phyloP scores from a whole-genome alignment of 2,113 vertebrate genomes.

The Paraplagusia blochii region DNA sequence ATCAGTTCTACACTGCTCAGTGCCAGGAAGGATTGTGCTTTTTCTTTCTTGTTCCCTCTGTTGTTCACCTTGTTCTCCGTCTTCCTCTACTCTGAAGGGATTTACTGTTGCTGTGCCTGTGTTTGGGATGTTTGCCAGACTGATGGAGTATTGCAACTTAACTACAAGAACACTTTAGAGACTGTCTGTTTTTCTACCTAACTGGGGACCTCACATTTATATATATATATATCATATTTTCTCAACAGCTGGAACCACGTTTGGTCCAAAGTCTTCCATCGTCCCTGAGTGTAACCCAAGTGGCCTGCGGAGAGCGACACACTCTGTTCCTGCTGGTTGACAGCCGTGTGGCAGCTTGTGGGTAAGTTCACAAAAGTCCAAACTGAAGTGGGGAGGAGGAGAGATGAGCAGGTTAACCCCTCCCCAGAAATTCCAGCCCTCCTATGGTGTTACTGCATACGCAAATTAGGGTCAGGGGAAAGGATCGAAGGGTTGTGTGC shows the following conservation, averaged over 20 bases:
- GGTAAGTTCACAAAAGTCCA: slow-evolving; percentile 81
- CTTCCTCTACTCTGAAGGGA: slow-evolving; percentile 56
- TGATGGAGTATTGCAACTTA: slow-evolving; percentile 63
- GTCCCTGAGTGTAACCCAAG: slow-evolving; percentile 76
- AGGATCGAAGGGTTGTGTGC: slow-evolving; percentile 28
- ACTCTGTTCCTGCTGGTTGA: slow-evolving; percentile 70
- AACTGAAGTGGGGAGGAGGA: slow-evolving; percentile 41
- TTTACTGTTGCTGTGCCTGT: slow-evolving; percentile 59
- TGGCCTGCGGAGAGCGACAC: slow-evolving; percentile 73
- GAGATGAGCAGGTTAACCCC: slow-evolving; percentile 52
- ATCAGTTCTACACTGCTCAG: slow-evolving; percentile 81
- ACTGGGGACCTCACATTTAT: slow-evolving; percentile 29
- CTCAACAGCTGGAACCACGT: slow-evolving; percentile 65
- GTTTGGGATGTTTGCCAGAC: slow-evolving; percentile 55
- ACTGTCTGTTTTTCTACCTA: slow-evolving; percentile 58
- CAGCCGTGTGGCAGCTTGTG: slow-evolving; percentile 73
- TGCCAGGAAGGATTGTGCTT: slow-evolving; percentile 80
- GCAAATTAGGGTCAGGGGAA: slow-evolving; percentile 41
- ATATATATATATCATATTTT: slow-evolving; percentile 19
- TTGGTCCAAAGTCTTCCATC: slow-evolving; percentile 73
- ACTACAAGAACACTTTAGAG: slow-evolving; percentile 53
- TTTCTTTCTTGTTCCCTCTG: slow-evolving; percentile 63
- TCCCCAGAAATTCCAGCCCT: slow-evolving; percentile 34
- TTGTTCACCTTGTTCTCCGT: slow-evolving; percentile 54
- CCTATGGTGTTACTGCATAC: slow-evolving; percentile 48